Evolutionary conservation across 2,113 vertebrate species (phyloP), one percentile per base, ranked within the genome.

Genomic region (Helogale parvula): DNA sequence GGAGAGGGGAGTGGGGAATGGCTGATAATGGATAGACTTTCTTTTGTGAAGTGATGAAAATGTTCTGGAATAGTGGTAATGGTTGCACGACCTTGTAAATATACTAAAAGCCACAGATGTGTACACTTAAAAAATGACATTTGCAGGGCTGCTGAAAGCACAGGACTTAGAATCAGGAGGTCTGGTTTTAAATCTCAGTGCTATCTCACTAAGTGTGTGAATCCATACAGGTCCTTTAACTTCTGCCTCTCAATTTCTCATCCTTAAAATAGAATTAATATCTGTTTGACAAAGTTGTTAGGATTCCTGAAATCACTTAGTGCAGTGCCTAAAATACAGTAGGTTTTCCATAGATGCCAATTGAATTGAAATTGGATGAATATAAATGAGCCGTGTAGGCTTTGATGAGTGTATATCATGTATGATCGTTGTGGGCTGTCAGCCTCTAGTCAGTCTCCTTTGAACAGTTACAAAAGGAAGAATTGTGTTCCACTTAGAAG

Each of bases 161-260:
- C 1, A 29, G 16, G 14, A 12, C 52, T 79, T 83, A 27, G 65
- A 90, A 13, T 94, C 52, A 85, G 54, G 86, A 88, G 31, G 45
- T 27, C 41, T 92, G 79, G 0, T 3, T 71, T 79, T 91, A 72
- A 80, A 85, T 93, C 29, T 29, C 65, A 54, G 47, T n/a, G 41
- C 35, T 74, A 11, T 74, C 21, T 96, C 25, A 60, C 35, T 35
- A 86, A 92, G 15, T 88, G 9, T 88, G 13, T 96, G n/a, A 81
- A 89, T 4, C 4, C 45, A 41, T 13, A 29, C 3, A 87, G 68
- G 29, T 84, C 47, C 60, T 90, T 93, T 94, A 88, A 88, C 38
- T 41, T 96, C 45, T 87, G 25, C 54, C 54, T 93, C 71, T 97
- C 92, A 27, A 4, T 88, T 90, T 92, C 79, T 13, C 52, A 50